Conservation (phyloP, 2,113 vertebrate species). For the Platysteira castanea region DNA sequence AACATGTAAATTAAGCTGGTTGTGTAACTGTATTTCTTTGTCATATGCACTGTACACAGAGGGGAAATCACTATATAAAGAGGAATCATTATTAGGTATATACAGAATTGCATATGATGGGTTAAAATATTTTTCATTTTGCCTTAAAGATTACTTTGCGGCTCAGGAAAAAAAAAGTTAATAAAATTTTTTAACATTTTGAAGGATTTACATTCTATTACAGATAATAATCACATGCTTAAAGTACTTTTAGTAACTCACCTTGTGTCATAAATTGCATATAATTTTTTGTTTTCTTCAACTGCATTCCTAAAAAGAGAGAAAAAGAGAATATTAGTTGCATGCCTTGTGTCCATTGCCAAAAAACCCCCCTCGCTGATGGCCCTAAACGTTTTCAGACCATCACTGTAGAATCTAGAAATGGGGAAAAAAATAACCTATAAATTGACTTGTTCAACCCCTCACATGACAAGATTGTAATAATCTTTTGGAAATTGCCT, state of each 20-base stretch:
- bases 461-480: constrained; percentile 18
- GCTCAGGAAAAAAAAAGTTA: not conserved
- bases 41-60: not conserved
- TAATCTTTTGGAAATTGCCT: constrained; percentile 25
- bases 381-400: not conserved
- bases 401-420: not conserved
- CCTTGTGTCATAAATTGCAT: constrained; percentile 92
- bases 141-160: not conserved
- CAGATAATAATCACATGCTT: not conserved
- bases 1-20: not conserved
- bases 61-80: not conserved
- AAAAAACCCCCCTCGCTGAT: not conserved
- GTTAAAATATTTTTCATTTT: not conserved
- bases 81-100: not conserved
- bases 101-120: not conserved
- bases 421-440: not conserved
- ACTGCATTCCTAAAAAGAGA: constrained; percentile 87
- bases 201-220: not conserved
- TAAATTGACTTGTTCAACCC: constrained; percentile 19
- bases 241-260: constrained; percentile 62
- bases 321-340: constrained; percentile 34
- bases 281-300: constrained; percentile 91
- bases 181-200: not conserved
- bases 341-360: not conserved
- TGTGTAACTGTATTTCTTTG: not conserved